Conservation (phyloP, 2,113 vertebrate species). For the Neogale vison region DNA sequence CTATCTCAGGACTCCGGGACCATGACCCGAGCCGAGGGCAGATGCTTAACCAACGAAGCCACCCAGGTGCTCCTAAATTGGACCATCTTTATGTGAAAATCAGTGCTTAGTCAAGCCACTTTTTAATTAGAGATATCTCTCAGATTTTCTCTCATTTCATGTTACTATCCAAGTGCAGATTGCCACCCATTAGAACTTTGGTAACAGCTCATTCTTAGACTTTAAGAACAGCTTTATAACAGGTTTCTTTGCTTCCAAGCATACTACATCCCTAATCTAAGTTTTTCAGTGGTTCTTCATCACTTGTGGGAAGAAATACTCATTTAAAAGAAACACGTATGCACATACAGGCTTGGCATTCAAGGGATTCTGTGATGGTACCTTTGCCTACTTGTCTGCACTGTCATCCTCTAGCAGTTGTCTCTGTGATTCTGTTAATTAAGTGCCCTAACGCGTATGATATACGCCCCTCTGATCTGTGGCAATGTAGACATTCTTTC, state of each 20-base stretch:
- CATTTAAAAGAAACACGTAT: not conserved
- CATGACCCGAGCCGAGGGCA: too few relatives aligned
- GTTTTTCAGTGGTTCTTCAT: not conserved
- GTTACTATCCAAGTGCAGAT: not conserved
- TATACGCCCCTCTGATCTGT: not conserved
- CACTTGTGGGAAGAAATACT: not conserved
- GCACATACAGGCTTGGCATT: not conserved
- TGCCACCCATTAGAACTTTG: not conserved
- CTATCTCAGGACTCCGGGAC: too few relatives aligned
- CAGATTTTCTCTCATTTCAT: not conserved
- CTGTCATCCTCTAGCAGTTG: not conserved
- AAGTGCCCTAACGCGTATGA: not conserved
- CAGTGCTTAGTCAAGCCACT: not conserved
- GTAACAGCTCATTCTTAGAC: not conserved
- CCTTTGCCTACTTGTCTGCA: not conserved
- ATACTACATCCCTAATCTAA: not conserved
- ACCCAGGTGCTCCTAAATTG: not conserved
- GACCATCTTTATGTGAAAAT: not conserved
- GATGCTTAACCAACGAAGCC: too few relatives aligned
- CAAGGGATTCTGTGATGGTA: not conserved
- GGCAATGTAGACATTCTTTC: not conserved
- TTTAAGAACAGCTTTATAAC: not conserved
- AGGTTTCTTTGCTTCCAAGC: not conserved
- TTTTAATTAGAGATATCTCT: conserved; percentile 20
- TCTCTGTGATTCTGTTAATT: not conserved